phyloP scores from a whole-genome alignment of 1,140 invertebrate genomes.

The Drosophila saltans region DNA sequence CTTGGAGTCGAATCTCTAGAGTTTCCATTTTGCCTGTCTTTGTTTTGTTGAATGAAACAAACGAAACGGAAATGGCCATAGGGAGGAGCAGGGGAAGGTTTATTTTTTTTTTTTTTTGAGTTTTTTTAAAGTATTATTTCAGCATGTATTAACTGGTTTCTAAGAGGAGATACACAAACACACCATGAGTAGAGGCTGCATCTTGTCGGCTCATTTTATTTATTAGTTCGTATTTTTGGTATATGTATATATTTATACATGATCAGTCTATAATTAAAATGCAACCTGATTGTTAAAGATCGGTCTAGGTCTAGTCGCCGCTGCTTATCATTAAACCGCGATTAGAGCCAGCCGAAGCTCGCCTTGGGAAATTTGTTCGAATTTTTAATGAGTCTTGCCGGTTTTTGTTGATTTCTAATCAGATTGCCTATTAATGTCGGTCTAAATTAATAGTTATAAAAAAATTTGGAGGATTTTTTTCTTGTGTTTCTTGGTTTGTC shows the following conservation, averaged over 20 bases:
- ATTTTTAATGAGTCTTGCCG: conserved; percentile 40
- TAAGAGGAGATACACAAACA: not conserved
- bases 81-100: conserved; percentile 29
- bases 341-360: conserved; percentile 44
- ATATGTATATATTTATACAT: conserved; percentile 21
- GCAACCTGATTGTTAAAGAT: conserved; percentile 35
- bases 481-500: not conserved
- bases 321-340: conserved; percentile 65
- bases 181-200: conserved; percentile 1
- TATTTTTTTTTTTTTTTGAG: conserved; percentile 36
- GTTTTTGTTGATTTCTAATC: conserved; percentile 28
- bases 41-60: conserved; percentile 52
- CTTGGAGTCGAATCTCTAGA: conserved; percentile 39
- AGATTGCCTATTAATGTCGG: conserved; percentile 26
- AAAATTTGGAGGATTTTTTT: not conserved
- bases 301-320: conserved; percentile 11
- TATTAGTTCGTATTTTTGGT: conserved; percentile 55
- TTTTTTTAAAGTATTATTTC: conserved; percentile 5
- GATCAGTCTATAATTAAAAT: conserved; percentile 59
- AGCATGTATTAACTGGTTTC: not conserved
- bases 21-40: conserved; percentile 24
- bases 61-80: conserved; percentile 67
- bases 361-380: conserved; percentile 45
- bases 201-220: conserved; percentile 50
- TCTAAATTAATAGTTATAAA: conserved; percentile 33